A percentile compares a stretch with the other conserved stretches of the same genome.
phyloP scores from a whole-genome alignment of 1,140 invertebrate genomes.

The Brachionus rotundiformis region DNA sequence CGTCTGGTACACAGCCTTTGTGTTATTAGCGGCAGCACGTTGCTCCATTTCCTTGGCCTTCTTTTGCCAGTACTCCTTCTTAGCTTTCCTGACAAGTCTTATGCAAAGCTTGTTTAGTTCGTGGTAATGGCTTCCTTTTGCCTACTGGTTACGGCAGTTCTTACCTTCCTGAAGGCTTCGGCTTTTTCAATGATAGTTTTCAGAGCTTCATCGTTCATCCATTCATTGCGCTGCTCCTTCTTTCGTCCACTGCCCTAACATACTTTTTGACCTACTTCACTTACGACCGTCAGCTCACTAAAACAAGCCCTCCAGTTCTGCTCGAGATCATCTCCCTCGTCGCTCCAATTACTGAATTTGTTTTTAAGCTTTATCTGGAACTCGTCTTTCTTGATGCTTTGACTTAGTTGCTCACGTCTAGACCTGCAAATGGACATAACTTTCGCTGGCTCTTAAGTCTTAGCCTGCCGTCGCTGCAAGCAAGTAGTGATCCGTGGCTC shows the following conservation, averaged over 20 bases:
- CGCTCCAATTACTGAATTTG: neutral
- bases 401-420: neutral
- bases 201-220: neutral
- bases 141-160: neutral
- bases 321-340: neutral
- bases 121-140: neutral
- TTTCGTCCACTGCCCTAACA: neutral
- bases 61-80: neutral
- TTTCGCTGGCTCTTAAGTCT: neutral
- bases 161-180: neutral
- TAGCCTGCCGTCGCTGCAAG: slow-evolving; percentile 33
- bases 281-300: neutral
- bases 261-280: neutral
- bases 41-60: neutral
- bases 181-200: neutral
- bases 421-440: neutral
- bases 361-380: neutral
- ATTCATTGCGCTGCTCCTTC: neutral
- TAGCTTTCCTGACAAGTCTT: neutral
- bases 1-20: neutral
- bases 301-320: neutral
- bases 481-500: slow-evolving; percentile 53
- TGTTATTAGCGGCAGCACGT: neutral
- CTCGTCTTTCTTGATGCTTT: neutral
- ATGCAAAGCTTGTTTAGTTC: neutral